Percentiles rank a stretch among this genome's conserved stretches.
These are phyloP conservation scores for Acromyrmex heyeri DNA, from an alignment of 1,140 invertebrate species.

Conservation along the genomic window DNA sequence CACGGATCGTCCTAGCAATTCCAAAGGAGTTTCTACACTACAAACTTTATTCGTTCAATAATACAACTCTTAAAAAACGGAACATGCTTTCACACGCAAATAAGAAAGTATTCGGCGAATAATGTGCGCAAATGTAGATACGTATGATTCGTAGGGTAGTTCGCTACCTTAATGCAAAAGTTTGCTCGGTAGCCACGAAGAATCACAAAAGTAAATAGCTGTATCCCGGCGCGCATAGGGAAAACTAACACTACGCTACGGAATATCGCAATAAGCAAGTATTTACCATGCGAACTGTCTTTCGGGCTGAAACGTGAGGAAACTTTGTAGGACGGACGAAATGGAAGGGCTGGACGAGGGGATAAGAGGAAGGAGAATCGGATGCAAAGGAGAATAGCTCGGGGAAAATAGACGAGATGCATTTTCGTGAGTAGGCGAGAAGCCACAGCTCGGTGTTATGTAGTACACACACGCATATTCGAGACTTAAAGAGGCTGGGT, in stretches of 20 bases:
- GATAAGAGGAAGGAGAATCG: neutral
- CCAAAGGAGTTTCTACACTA: too few species aligned
- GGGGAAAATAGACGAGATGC: slow-evolving; percentile 70
- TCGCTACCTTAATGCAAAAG: slow-evolving; percentile 37
- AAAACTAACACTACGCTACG: slow-evolving; percentile 34
- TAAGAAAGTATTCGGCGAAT: neutral
- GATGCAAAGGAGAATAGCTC: slow-evolving; percentile 37
- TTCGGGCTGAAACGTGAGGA: slow-evolving; percentile 65
- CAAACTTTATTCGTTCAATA: neutral
- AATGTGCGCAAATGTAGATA: neutral
- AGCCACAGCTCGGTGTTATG: neutral
- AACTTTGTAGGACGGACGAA: slow-evolving; percentile 65
- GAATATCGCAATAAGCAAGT: slow-evolving; percentile 48
- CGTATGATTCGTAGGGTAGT: neutral
- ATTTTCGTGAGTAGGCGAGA: slow-evolving; percentile 62
- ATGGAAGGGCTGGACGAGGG: slow-evolving; percentile 6
- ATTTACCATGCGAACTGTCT: slow-evolving; percentile 50
- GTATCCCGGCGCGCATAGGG: slow-evolving; percentile 2
- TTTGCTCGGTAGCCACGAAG: slow-evolving; percentile 39
- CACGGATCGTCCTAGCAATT: neutral
- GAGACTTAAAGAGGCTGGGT: slow-evolving; percentile 66
- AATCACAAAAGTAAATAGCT: slow-evolving; percentile 47
- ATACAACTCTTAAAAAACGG: neutral
- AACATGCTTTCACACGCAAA: neutral
- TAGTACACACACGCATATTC: slow-evolving; percentile 56